phyloP scores from a whole-genome alignment of 2,888 invertebrate genomes.

The Ecdyonurus torrentis region DNA sequence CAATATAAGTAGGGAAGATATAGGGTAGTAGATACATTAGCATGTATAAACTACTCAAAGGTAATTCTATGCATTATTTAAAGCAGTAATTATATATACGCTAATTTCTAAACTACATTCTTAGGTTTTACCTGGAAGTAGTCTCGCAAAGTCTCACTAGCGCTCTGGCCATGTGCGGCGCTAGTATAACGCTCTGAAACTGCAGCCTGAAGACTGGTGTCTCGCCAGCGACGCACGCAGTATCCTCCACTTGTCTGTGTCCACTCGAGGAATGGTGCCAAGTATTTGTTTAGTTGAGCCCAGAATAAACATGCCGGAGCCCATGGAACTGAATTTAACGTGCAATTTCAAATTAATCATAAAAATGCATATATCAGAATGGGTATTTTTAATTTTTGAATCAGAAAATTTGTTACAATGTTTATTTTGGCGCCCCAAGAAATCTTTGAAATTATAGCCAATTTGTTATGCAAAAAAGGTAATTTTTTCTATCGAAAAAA shows the following conservation, averaged over 20 bases:
- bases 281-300: slow-evolving; percentile 44
- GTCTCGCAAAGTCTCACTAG: slow-evolving; percentile 34
- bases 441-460: too few species aligned
- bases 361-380: background rate
- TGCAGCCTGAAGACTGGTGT: slow-evolving; percentile 40
- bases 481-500: too few species aligned
- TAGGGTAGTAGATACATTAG: background rate
- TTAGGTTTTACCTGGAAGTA: slow-evolving; percentile 37
- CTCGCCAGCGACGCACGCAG: slow-evolving; percentile 46
- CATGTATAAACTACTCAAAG: background rate
- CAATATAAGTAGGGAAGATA: slow-evolving; percentile 11
- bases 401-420: too few species aligned
- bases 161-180: slow-evolving; percentile 21
- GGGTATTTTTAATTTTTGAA: too few species aligned
- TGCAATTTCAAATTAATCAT: background rate
- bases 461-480: too few species aligned
- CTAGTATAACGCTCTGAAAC: slow-evolving; percentile 40
- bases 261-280: slow-evolving; percentile 51
- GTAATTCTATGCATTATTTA: background rate
- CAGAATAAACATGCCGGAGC: slow-evolving; percentile 51
- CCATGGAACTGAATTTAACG: slow-evolving; percentile 37
- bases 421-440: too few species aligned
- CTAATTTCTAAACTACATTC: too few species aligned
- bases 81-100: too few species aligned
- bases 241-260: slow-evolving; percentile 32